A percentile compares a stretch with the other conserved stretches of the same genome.
Conservation (phyloP, 2,888 invertebrate genomes). For the Craniophora ligustri region DNA sequence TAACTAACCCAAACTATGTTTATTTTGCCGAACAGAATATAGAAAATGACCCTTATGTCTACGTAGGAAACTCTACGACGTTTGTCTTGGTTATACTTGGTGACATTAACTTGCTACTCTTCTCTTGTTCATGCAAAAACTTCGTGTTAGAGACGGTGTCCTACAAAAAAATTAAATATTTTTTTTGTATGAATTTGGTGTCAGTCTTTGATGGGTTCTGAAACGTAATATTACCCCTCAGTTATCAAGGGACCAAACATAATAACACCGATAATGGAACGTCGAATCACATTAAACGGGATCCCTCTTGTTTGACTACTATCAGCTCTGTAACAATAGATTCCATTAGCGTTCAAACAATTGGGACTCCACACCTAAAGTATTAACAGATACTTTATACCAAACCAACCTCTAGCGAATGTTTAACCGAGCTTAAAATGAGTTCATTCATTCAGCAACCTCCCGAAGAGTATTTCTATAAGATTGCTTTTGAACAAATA, state of each 20-base stretch:
- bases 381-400: slow-evolving; percentile 56
- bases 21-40: slow-evolving; percentile 43
- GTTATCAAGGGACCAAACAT: slow-evolving; percentile 49
- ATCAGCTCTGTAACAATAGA: slow-evolving; percentile 65
- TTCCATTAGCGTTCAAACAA: slow-evolving; percentile 67
- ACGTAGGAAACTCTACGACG: slow-evolving; percentile 26
- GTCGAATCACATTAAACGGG: slow-evolving; percentile 58
- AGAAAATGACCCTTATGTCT: slow-evolving; percentile 54
- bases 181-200: slow-evolving; percentile 28
- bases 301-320: slow-evolving; percentile 53
- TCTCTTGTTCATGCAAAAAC: slow-evolving; percentile 62
- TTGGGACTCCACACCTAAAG: slow-evolving; percentile 51
- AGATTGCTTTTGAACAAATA: slow-evolving; percentile 26
- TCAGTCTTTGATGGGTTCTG: slow-evolving; percentile 28
- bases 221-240: slow-evolving; percentile 34
- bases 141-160: slow-evolving; percentile 53
- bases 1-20: slow-evolving; percentile 52
- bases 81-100: slow-evolving; percentile 31
- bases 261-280: slow-evolving; percentile 60
- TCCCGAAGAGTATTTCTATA: slow-evolving; percentile 8
- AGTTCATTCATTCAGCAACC: slow-evolving; percentile 34
- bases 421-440: slow-evolving; percentile 44
- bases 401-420: slow-evolving; percentile 35
- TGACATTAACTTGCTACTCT: slow-evolving; percentile 25
- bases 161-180: slow-evolving; percentile 36